A percentile compares a stretch with the other conserved stretches of the same genome.
phyloP scores from a whole-genome alignment of 2,888 invertebrate species.

The Drosophila kuntzei region DNA sequence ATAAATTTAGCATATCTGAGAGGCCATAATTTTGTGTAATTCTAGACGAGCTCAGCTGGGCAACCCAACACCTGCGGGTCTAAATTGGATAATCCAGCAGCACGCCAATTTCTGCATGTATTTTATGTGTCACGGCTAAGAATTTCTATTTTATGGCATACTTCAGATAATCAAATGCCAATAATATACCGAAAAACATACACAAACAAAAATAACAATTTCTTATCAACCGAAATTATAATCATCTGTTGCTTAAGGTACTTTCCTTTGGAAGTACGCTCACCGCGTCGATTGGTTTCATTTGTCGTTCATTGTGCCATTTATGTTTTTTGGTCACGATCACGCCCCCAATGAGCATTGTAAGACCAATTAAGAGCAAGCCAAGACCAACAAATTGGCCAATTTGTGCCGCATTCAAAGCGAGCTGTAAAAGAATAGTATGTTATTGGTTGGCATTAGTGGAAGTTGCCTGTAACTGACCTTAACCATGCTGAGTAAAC shows the following conservation, averaged over 20 bases:
- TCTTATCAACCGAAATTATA: constrained; percentile 19
- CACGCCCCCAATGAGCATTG: constrained; percentile 59
- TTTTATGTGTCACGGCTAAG: background rate
- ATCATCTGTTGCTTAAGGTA: constrained; percentile 7
- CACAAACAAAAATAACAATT: constrained; percentile 3
- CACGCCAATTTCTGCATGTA: constrained; percentile 40
- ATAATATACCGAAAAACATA: background rate
- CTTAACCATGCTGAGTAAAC: constrained; percentile 56
- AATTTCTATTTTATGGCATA: constrained; percentile 43
- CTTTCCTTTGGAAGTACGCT: constrained; percentile 1
- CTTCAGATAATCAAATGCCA: constrained; percentile 22
- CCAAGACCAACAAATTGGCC: constrained; percentile 74
- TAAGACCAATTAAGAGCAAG: constrained; percentile 60
- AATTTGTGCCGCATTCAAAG: constrained; percentile 57
- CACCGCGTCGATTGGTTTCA: background rate
- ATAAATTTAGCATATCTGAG: constrained; percentile 81
- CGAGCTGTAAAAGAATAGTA: constrained; percentile 58
- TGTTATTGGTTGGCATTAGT: background rate
- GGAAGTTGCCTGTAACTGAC: constrained; percentile 38
- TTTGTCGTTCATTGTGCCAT: constrained; percentile 59
- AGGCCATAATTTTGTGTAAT: constrained; percentile 81
- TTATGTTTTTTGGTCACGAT: constrained; percentile 64
- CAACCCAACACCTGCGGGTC: constrained; percentile 63
- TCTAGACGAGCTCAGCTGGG: constrained; percentile 70
- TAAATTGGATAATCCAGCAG: constrained; percentile 64